phyloP scores from a whole-genome alignment of 2,113 vertebrate species.

The Pholis gunnellus region DNA sequence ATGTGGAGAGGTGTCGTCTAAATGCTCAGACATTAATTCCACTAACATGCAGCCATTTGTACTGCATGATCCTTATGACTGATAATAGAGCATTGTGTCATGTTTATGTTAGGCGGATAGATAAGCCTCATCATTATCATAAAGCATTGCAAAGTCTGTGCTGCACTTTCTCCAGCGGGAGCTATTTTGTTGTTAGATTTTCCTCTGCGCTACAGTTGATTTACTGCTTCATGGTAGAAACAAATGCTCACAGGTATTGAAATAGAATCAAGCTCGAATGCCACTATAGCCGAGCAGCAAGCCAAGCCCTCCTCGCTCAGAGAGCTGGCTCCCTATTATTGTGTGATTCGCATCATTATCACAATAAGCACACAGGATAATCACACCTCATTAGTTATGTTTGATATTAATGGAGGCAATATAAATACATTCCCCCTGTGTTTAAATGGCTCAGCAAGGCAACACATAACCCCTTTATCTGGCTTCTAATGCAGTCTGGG shows the following conservation, averaged over 20 bases:
- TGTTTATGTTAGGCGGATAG: constrained; percentile 56
- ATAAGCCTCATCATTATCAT: constrained; percentile 61
- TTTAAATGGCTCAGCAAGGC: constrained; percentile 73
- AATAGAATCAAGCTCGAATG: constrained; percentile 60
- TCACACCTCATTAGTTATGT: constrained; percentile 85
- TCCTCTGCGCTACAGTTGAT: constrained; percentile 62
- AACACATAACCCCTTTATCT: constrained; percentile 68
- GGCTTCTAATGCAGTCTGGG: constrained; percentile 67
- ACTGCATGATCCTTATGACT: constrained; percentile 18
- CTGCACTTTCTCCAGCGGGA: constrained; percentile 61
- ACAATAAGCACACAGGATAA: constrained; percentile 79
- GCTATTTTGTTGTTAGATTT: constrained; percentile 64
- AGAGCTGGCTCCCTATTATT: constrained; percentile 68
- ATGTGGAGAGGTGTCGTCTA: constrained; percentile 8
- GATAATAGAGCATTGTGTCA: constrained; percentile 56
- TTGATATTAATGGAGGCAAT: constrained; percentile 83
- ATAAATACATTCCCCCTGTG: constrained; percentile 80
- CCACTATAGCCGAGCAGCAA: constrained; percentile 58
- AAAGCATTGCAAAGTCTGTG: constrained; percentile 46
- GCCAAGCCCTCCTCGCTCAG: constrained; percentile 32
- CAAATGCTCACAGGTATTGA: constrained; percentile 73
- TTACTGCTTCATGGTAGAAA: constrained; percentile 60
- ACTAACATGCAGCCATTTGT: constrained; percentile 27
- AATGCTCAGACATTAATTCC: constrained; percentile 50
- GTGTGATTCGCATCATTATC: constrained; percentile 73